Base-by-base conservation (phyloP, 2,113 vertebrate genomes). In the Pseudopipra pipra region DNA sequence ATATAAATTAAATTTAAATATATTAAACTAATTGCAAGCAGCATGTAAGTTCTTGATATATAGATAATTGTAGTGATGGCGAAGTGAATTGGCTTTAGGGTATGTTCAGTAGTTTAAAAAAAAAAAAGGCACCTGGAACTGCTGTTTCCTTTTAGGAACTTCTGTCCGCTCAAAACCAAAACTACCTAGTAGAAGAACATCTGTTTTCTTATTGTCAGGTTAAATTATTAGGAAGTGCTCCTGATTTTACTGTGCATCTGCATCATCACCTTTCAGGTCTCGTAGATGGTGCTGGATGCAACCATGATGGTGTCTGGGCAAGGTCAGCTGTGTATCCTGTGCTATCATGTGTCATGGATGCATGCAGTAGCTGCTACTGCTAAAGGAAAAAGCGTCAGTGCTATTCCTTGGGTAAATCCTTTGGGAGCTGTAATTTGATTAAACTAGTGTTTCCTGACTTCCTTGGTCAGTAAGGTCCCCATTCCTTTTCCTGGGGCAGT, bases 1-100 rank as follows among this genome's bases (percentile, higher is more conserved):
- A 73, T 81, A 77, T 59, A 76, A 87, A 85, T 46, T 39, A 78
- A 63, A 88, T 92, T 92, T 39, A 83, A 90, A 67, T 90, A 76
- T 81, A 54, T 65, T 77, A 61, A 78, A 24, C 16, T 87, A 80
- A 85, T 73, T 87, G 16, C 8, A 87, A 89, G 23, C 19, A 67
- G 16, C 23, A 14, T 56, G 39, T 63, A 80, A 86, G 54, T 27
- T 77, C 72, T 54, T 65, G 62, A 54, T 92, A 82, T 27, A 87
- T 81, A 89, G 87, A 25, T 89, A 75, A 79, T 46, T 89, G 35
- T 35, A 75, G n/a, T 11, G 52, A 52, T 59, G 35, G 12, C 78
- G 49, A 27, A 75, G 21, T 85, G 54, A 84, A 86, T 71, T 75
- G 6, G 37, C 41, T 74, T 47, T 52, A 70, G n/a, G 41, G 11